Evolutionary conservation across 2,888 invertebrate species (phyloP), one percentile per base, ranked within the genome.

Genomic region (Thelaira solivaga): DNA sequence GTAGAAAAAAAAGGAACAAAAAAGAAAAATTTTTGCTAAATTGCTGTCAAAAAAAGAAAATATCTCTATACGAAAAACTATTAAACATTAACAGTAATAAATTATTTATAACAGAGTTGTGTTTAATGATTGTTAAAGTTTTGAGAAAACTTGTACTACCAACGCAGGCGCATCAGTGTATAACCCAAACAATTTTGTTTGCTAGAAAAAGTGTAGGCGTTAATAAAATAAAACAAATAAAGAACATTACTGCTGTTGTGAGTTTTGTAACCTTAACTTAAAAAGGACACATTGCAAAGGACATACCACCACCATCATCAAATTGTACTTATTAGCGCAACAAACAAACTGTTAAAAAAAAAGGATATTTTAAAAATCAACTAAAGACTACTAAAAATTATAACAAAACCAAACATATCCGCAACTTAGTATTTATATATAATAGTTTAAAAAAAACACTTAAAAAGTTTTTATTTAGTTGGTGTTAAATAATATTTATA

Each of bases 141-240:
- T 10, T 8, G 1, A 36, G 10, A 10, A 26, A 4, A 53, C 20
- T 29, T 49, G 29, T 43, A 18, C 29, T 8, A n/a, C 31, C 49
- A 78, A 64, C 78, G 78, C 78, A 78, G 65, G 78, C 78, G 78
- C 78, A 71, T 74, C 34, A 59, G 65, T 73, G 34, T n/a, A n/a
- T n/a, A n/a, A n/a, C 53, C 43, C 43, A 64, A 16, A 26, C 13
- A n/a, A n/a, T n/a, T n/a, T n/a, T 45, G 26, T 51, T 57, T 49
- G n/a, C n/a, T n/a, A n/a, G n/a, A n/a, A n/a, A 55, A 59, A 36
- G 72, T 77, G 77, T 77, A 49, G 77, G 77, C 77, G 73, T 77
- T 73, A 62, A 68, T 57, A 34, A 45, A 55, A 57, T 47, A 68
- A 62, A 29, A 41, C 26, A 45, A 55, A 57, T 47, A 68, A 62